Evolutionary conservation across 2,888 invertebrate species (phyloP), one percentile per base, ranked within the genome.

Genomic region (Cantharis rustica): DNA sequence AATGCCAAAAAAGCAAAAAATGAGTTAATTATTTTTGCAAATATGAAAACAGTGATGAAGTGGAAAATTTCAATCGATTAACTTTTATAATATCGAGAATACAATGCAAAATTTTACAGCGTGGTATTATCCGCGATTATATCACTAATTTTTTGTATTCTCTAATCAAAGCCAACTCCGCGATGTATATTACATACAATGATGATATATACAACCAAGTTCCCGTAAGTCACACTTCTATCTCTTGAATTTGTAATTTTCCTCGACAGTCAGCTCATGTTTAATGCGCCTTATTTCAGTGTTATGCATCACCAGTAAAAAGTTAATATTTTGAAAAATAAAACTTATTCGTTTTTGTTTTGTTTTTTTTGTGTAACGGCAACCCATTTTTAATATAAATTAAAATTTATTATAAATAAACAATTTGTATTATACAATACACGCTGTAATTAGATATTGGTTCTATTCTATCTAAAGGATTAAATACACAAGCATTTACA

Each of bases 351-450:
- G 23, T 66, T 66, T 66, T 63, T 16, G 62, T 62, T 62, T 15
- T 16, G 15, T 62, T 27, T 27, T 16, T 63, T 64, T n/a, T 20
- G 13, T 20, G 4, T 66, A 20, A 17, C n/a, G 16, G 63, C 13
- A 63, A 17, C 16, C 7, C 13, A 66, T n/a, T 66, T 66, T n/a
- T 7, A 20, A 66, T 15, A 23, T 23, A 66, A 66, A 66, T 23
- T n/a, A 66, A 4, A 66, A 20, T 10, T 20, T 5, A 23, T 23
- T 23, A 9, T 23, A 23, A 68, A 47, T 70, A 27, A 69, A 69
- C n/a, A 63, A 73, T 70, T 68, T 77, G 71, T 74, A 74, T 71
- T 77, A 75, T 77, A 74, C 74, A 71, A 74, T 77, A 77, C 77
- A 77, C 71, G 72, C 72, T 72, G 74, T 66, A 74, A 68, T 77